Base-by-base conservation (phyloP, 2,797 vertebrate species). In the Meda fulgida region DNA sequence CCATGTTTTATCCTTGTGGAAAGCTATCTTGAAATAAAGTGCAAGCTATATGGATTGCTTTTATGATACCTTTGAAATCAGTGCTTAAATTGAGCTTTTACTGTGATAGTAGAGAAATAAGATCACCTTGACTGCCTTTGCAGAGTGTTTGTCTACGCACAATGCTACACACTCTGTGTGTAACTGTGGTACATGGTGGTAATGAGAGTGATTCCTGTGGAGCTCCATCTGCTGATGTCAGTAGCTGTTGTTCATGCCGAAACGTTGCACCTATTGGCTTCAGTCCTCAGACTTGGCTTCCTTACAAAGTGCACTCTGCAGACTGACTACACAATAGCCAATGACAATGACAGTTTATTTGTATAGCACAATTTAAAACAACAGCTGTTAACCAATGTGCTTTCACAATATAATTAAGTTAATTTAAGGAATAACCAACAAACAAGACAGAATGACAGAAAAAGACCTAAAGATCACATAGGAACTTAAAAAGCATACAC, bases 71-170 rank as follows among this genome's bases (percentile, higher is more conserved):
- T 36, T 80, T 76, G 23, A n/a, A 4, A 76, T 43, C 4, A 16
- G 11, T 60, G 51, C 7, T 60, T 58, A 38, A 77, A 69, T 70
- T 18, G 23, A 65, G 43, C 5, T 26, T 77, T 31, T 55, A 38
- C 48, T 63, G 26, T 75, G 43, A 51, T 55, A 9, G 69, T 66
- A 51, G 51, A 65, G 67, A 51, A 76, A 58, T 53, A 4, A 18
- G 31, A 83, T 88, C 86, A 89, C 86, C 86, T 88, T 89, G 85
- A 83, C 70, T 73, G 80, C 79, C 80, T 83, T 86, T 86, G 79
- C 48, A n/a, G 77, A 86, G 85, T 82, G 72, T 83, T 79, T 89
- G 83, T 72, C 77, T 78, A 26, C 7, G 0, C 83, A 84, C 76
- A 60, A n/a, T 80, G 48, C n/a, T 69, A 73, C 21, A 66, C 46